These are phyloP conservation scores for Rotaria sp. DNA, from an alignment of 2,888 invertebrate species.

Conservation along the genomic window DNA sequence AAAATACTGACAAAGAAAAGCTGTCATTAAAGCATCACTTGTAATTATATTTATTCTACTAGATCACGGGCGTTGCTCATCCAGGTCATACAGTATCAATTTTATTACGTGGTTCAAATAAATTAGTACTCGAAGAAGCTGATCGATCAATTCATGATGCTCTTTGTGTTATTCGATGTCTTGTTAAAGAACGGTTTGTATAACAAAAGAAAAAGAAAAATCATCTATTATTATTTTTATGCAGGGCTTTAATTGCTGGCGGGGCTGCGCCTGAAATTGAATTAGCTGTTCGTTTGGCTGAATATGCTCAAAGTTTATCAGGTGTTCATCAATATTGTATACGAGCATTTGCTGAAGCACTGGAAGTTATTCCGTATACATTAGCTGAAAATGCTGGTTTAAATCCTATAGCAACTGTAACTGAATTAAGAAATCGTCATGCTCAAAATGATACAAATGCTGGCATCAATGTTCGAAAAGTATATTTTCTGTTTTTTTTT, in stretches of 20 bases:
- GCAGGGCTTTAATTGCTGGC: constrained; percentile 76
- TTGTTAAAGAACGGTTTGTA: constrained; percentile 70
- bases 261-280: constrained; percentile 97
- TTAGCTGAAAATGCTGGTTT: constrained; percentile 84
- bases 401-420: constrained; percentile 87
- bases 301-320: constrained; percentile 71
- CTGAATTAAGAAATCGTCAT: constrained; percentile 86
- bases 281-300: constrained; percentile 73
- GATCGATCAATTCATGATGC: constrained; percentile 86
- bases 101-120: constrained; percentile 78
- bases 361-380: constrained; percentile 85
- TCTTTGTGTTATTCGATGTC: constrained; percentile 82
- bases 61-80: constrained; percentile 73
- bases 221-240: neutral
- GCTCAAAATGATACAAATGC: constrained; percentile 75
- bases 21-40: neutral
- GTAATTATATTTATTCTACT: neutral
- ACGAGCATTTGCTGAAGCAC: constrained; percentile 84
- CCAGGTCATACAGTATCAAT: constrained; percentile 85
- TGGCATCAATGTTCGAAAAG: constrained; percentile 84
- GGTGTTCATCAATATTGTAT: constrained; percentile 92
- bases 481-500: constrained; percentile 42
- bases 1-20: too few relatives aligned
- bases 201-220: constrained; percentile 52
- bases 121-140: constrained; percentile 78